Percentiles rank a stretch among this genome's conserved stretches.
phyloP scores from a whole-genome alignment of 1,140 invertebrate genomes.

The Conus betulinus region DNA sequence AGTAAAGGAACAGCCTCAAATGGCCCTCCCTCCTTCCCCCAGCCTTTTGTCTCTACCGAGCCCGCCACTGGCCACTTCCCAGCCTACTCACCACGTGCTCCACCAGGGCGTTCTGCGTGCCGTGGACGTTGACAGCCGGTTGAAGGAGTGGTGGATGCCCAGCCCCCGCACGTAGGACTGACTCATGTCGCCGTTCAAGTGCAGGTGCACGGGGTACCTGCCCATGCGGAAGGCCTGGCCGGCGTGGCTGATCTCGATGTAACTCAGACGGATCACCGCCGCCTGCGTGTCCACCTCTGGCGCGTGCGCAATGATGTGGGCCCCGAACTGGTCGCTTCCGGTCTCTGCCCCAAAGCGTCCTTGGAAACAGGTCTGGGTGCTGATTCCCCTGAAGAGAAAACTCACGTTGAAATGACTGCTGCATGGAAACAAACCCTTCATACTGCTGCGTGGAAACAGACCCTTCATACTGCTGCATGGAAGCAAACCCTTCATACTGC shows the following conservation, averaged over 20 bases:
- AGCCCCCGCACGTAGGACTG: constrained; percentile 69
- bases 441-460: no score
- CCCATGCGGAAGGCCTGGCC: constrained; percentile 74
- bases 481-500: no score
- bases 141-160: constrained; percentile 71
- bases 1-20: no score
- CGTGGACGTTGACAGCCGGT: constrained; percentile 75
- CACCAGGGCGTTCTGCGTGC: constrained; percentile 64
- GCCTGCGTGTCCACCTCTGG: constrained; percentile 52
- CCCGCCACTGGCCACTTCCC: no score
- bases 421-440: no score
- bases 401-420: no score
- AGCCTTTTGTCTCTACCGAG: no score
- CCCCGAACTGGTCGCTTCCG: constrained; percentile 71
- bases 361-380: constrained; percentile 70
- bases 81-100: constrained; percentile 33
- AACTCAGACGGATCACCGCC: constrained; percentile 47
- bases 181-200: constrained; percentile 69
- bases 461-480: no score
- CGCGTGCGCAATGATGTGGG: constrained; percentile 66
- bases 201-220: constrained; percentile 74
- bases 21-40: no score
- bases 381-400: constrained; percentile 62
- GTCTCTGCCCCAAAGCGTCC: constrained; percentile 72
- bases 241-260: constrained; percentile 64